Evolutionary conservation across 2,113 vertebrate species (phyloP).

Genomic region (Hemichromis elongatus): DNA sequence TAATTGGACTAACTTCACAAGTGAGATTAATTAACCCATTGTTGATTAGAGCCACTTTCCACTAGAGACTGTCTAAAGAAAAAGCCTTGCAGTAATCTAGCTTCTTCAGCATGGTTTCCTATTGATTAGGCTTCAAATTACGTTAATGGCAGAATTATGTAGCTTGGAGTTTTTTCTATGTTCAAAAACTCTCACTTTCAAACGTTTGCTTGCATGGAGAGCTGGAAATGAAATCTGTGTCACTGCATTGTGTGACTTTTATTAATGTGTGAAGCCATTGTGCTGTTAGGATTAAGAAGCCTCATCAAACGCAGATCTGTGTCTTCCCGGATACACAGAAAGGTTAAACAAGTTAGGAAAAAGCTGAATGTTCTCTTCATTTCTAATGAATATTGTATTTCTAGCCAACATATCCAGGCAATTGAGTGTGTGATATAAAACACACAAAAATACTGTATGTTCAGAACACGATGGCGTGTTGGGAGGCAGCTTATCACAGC

Average conservation of each 20-base stretch:
- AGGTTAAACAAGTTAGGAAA: constrained; percentile 15
- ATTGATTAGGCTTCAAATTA: constrained; percentile 13
- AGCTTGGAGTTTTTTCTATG: not conserved
- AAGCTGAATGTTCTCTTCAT: not conserved
- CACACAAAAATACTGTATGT: not conserved
- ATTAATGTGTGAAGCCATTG: not conserved
- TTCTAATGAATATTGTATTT: not conserved
- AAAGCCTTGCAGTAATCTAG: not conserved
- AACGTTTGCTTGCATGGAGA: not conserved
- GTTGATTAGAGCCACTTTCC: constrained; percentile 36
- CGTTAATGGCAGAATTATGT: not conserved
- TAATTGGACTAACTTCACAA: constrained; percentile 65
- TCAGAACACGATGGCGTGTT: constrained; percentile 1
- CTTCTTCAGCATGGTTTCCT: constrained; percentile 19
- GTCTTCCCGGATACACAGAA: constrained; percentile 14
- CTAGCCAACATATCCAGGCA: not conserved
- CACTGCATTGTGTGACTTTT: constrained; percentile 3
- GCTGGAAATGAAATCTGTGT: not conserved
- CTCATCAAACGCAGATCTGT: constrained; percentile 41
- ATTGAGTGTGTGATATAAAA: not conserved
- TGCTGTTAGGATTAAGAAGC: constrained; percentile 20
- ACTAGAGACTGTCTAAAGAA: constrained; percentile 3
- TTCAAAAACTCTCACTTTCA: not conserved
- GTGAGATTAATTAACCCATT: constrained; percentile 61
- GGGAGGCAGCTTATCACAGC: constrained; percentile 9